phyloP scores from a whole-genome alignment of 2,888 invertebrate genomes.

The Platycheirus albimanus region DNA sequence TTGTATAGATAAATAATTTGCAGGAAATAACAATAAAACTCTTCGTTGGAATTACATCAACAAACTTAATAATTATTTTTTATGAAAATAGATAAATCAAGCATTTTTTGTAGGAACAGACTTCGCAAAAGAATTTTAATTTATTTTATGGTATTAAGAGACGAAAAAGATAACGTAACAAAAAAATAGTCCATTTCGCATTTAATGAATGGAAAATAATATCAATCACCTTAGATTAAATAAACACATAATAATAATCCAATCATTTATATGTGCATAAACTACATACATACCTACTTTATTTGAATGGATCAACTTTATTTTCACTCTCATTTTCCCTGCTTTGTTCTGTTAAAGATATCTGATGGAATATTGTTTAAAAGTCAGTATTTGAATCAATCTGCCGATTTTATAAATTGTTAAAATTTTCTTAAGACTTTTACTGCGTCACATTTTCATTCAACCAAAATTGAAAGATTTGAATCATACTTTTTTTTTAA shows the following conservation, averaged over 20 bases:
- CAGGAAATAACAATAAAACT: conserved; percentile 5
- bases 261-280: conserved; percentile 1
- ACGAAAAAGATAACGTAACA: conserved; percentile 21
- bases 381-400: too few species aligned
- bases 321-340: too few species aligned
- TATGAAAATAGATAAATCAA: conserved; percentile 39
- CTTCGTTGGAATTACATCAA: conserved; percentile 16
- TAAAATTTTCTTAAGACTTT: too few species aligned
- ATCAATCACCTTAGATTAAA: conserved; percentile 8
- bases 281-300: conserved; percentile 5
- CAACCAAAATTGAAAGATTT: too few species aligned
- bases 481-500: too few species aligned
- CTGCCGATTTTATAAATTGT: too few species aligned
- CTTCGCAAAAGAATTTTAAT: conserved; percentile 59
- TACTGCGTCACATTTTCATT: too few species aligned
- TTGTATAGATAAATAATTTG: conserved; percentile 6
- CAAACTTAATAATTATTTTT: conserved; percentile 3
- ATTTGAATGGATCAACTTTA: neutral
- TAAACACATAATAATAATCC: conserved; percentile 16
- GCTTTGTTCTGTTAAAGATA: too few species aligned
- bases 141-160: conserved; percentile 16
- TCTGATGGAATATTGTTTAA: too few species aligned
- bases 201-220: conserved; percentile 3
- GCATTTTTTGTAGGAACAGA: conserved; percentile 64
- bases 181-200: conserved; percentile 35